Base-by-base conservation (phyloP, 2,113 vertebrate species). In the Oplegnathus fasciatus region DNA sequence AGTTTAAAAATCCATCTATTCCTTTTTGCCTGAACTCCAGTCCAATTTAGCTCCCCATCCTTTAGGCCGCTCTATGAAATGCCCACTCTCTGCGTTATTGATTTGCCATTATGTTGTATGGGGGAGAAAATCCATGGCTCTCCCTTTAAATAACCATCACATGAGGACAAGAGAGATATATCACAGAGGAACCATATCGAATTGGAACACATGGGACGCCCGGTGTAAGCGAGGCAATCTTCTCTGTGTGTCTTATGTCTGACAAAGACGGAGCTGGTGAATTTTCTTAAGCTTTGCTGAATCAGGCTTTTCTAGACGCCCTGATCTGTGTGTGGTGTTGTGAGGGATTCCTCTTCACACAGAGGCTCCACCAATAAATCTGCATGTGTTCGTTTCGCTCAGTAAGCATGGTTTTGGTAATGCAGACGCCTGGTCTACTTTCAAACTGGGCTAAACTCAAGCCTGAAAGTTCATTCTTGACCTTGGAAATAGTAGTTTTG, bases 141-240 rank as follows among this genome's bases (percentile, higher is more conserved):
- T 96, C 94, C 93, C 89, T 92, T 95, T 95, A 95, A 95, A 95
- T 96, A 95, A 96, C 88, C 94, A 93, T 95, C 95, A 94, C 90
- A 91, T 55, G 88, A 92, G 85, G 91, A 93, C 93, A 87, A 92
- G 90, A 91, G 88, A 90, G 87, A 93, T 94, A 90, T 76, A 94
- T 94, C 94, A 88, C 22, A 40, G 86, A 78, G 90, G 86, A 93
- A 91, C 89, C 90, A 72, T 89, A 88, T 90, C 81, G 76, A 93
- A 91, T 88, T 87, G 91, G 88, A 94, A 91, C 87, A 93, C 92
- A 87, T 84, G 86, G 87, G 86, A 89, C 0, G 44, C 40, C 18
- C 28, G 4, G 67, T 44, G 75, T 86, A 88, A 89, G 92, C 84
- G 52, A 40, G 68, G 87, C 86, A 77, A 86, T 90, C 88, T 82